These are phyloP conservation scores for Heterodera schachtii DNA, from an alignment of 1,140 invertebrate species.

Conservation along the genomic window DNA sequence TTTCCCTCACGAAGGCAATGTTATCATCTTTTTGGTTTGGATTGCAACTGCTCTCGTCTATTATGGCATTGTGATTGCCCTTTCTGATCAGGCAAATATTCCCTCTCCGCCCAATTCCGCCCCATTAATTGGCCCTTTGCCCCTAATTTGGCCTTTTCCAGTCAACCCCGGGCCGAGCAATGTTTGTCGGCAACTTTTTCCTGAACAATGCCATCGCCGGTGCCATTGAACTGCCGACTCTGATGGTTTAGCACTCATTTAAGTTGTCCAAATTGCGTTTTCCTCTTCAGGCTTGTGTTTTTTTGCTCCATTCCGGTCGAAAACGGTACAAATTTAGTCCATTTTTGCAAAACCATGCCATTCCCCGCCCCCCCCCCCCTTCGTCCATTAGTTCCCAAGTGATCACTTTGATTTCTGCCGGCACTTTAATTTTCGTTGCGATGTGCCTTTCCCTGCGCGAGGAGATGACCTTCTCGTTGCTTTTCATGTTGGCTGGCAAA, in stretches of 20 bases:
- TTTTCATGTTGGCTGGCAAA: constrained; percentile 64
- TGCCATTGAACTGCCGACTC: constrained; percentile 61
- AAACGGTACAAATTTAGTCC: constrained; percentile 43
- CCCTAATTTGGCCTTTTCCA: constrained; percentile 18
- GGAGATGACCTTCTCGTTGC: constrained; percentile 57
- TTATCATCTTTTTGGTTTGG: constrained; percentile 60
- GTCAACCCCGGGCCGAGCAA: constrained; percentile 57
- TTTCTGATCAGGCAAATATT: constrained; percentile 55
- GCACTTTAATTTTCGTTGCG: constrained; percentile 55
- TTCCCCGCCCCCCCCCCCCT: background rate
- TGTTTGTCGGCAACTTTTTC: constrained; percentile 65
- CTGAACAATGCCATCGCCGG: constrained; percentile 65
- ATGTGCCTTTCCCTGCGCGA: constrained; percentile 49
- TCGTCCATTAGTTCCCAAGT: constrained; percentile 55
- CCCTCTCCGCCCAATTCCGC: background rate
- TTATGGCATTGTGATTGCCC: constrained; percentile 63
- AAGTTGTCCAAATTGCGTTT: background rate
- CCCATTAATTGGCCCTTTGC: background rate
- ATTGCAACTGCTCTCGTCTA: constrained; percentile 63
- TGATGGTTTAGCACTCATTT: constrained; percentile 28
- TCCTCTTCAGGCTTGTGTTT: constrained; percentile 50
- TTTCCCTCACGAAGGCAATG: constrained; percentile 25
- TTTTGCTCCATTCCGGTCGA: constrained; percentile 57
- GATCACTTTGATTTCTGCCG: constrained; percentile 58
- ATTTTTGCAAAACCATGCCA: background rate